These are phyloP conservation scores for Theonella swinhoei DNA, from an alignment of 37 sponge, comb jelly and placozoan genomes.

Conservation along the genomic window DNA sequence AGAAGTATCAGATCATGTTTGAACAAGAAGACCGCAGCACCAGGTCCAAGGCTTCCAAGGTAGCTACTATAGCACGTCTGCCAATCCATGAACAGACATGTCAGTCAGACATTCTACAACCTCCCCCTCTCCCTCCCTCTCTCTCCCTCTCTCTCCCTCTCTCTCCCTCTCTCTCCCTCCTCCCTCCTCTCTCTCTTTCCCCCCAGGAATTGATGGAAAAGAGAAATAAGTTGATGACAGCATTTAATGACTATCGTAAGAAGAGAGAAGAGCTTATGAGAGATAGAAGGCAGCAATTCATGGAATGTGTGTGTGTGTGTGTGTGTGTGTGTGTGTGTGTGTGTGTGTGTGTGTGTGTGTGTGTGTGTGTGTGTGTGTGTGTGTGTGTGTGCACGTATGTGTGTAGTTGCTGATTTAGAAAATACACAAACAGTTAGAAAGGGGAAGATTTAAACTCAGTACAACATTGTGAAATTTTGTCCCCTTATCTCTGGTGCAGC, in stretches of 20 bases:
- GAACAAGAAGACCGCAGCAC: conserved; percentile 81
- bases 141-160: not conserved
- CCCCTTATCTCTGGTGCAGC: too few relatives aligned
- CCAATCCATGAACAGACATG: not conserved
- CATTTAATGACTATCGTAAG: conserved; percentile 51
- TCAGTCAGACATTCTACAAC: not conserved
- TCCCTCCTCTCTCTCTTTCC: not conserved
- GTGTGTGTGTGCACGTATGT: too few relatives aligned
- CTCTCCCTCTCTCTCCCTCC: not conserved
- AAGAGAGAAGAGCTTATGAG: conserved; percentile 26
- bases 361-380: too few relatives aligned
- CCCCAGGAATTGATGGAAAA: conserved; percentile 79
- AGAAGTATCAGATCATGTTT: conserved; percentile 84
- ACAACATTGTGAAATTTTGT: too few relatives aligned
- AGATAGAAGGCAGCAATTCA: conserved; percentile 7
- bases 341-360: too few relatives aligned
- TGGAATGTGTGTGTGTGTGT: too few relatives aligned
- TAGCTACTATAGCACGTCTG: not conserved
- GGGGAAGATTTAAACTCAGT: too few relatives aligned
- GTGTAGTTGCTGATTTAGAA: too few relatives aligned
- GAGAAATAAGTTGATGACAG: conserved; percentile 54
- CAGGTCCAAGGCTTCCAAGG: conserved; percentile 92
- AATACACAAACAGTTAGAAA: too few relatives aligned
- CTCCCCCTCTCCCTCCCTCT: not conserved
- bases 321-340: too few relatives aligned